Percentiles rank a stretch among this genome's conserved stretches.
These are phyloP conservation scores for Nematolebias whitei DNA, from an alignment of 2,113 vertebrate species.

Conservation along the genomic window DNA sequence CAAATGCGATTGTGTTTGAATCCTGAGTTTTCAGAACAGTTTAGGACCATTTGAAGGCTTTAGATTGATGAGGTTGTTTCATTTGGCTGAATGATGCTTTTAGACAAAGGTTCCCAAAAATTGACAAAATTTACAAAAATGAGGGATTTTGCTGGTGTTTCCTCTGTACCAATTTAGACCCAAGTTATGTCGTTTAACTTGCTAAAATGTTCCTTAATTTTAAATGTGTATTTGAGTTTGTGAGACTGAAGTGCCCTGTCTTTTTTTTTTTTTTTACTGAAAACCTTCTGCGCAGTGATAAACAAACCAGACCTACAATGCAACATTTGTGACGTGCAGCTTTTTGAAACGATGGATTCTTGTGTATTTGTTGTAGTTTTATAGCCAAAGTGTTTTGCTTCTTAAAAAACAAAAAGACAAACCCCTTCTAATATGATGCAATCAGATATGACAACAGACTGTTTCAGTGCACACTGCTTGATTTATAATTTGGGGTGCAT, in stretches of 20 bases:
- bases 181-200: no score
- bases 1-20: no score
- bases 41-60: no score
- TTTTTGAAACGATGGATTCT: not conserved
- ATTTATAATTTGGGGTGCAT: not conserved
- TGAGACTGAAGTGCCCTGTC: no score
- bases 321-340: not conserved
- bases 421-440: not conserved
- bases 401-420: not conserved
- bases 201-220: no score
- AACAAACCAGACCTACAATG: not conserved
- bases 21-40: no score
- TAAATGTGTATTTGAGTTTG: not conserved
- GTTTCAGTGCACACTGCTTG: not conserved
- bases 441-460: slow-evolving; percentile 10
- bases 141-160: no score
- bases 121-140: no score
- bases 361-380: not conserved
- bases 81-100: no score
- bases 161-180: no score
- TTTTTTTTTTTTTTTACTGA: not conserved
- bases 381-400: not conserved
- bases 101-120: no score
- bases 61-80: no score
- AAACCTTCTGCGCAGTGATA: not conserved